Conservation (phyloP, 2,888 invertebrate genomes). For the Mycalesis mineus region DNA sequence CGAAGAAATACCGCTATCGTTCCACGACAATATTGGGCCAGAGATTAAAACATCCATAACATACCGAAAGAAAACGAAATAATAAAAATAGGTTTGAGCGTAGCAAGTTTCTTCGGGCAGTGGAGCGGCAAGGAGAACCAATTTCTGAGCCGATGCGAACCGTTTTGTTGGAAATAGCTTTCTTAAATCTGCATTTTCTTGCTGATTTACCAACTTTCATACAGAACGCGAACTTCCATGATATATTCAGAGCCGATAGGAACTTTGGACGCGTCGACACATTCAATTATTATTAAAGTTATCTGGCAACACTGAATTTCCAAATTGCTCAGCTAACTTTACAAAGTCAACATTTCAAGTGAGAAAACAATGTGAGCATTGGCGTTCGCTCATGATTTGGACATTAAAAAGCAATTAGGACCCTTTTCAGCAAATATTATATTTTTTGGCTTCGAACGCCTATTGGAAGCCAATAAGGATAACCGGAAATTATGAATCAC, state of each 20-base stretch:
- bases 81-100: conserved; percentile 72
- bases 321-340: conserved; percentile 22
- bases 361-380: conserved; percentile 20
- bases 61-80: conserved; percentile 61
- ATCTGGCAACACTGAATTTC: conserved; percentile 23
- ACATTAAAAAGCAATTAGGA: conserved; percentile 24
- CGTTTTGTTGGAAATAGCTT: conserved; percentile 78
- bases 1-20: conserved; percentile 32
- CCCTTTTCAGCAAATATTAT: conserved; percentile 5
- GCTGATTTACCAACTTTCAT: conserved; percentile 78
- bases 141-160: conserved; percentile 74
- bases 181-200: conserved; percentile 78
- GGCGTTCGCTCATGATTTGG: conserved; percentile 11
- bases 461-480: background rate
- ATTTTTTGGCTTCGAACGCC: conserved; percentile 3
- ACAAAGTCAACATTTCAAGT: conserved; percentile 22
- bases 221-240: conserved; percentile 56
- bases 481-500: background rate
- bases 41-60: conserved; percentile 62
- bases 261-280: conserved; percentile 52
- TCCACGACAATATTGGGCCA: conserved; percentile 37
- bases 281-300: conserved; percentile 60
- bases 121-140: conserved; percentile 71
- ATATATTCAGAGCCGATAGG: conserved; percentile 37
- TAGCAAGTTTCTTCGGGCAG: conserved; percentile 69